A percentile compares a stretch with the other conserved stretches of the same genome.
Conservation (phyloP, 2,797 vertebrate species). For the Esox masquinongy region DNA sequence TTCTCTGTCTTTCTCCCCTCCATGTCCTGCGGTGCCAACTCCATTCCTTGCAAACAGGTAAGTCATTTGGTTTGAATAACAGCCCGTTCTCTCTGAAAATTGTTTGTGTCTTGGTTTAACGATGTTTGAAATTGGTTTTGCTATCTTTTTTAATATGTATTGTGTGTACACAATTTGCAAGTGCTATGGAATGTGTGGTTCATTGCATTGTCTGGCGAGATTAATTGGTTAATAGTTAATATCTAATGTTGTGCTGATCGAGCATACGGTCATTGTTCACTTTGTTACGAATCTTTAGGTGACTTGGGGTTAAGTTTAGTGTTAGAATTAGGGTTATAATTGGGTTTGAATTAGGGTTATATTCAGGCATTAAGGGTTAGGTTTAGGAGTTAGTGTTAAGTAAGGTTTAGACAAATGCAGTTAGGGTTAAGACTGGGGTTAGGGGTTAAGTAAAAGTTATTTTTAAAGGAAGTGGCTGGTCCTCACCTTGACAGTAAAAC, state of each 20-base stretch:
- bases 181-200: not conserved
- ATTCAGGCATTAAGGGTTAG: no score
- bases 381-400: no score
- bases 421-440: no score
- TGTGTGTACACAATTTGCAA: not conserved
- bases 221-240: not conserved
- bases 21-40: not conserved
- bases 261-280: no score
- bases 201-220: not conserved
- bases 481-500: no score
- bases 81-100: not conserved
- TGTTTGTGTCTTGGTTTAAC: not conserved
- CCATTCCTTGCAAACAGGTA: not conserved
- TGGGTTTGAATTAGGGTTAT: no score
- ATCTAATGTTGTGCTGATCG: not conserved
- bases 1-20: not conserved
- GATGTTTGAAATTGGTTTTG: not conserved
- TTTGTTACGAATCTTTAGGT: no score
- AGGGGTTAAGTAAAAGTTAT: no score
- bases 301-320: no score
- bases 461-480: no score
- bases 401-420: no score
- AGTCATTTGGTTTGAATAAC: slow-evolving; percentile 7
- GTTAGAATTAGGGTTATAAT: no score
- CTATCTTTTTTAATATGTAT: not conserved